These are phyloP conservation scores for Xenops minutus DNA, from an alignment of 2,797 vertebrate species.

Conservation along the genomic window DNA sequence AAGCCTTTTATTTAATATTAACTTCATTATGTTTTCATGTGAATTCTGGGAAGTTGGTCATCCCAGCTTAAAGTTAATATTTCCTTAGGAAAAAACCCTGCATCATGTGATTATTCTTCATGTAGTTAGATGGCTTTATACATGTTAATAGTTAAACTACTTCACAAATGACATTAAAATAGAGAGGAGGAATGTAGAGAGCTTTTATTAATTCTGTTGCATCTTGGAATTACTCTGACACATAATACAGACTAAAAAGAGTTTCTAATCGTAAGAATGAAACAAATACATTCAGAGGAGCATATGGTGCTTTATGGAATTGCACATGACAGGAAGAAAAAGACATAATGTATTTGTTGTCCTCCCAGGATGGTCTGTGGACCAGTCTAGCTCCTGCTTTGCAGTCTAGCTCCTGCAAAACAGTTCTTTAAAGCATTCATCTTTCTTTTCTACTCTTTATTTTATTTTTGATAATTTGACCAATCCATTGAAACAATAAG, in stretches of 20 bases:
- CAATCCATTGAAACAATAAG: neutral
- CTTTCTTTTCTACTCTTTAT: neutral
- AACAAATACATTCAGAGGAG: neutral
- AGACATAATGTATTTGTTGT: neutral
- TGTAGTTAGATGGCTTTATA: neutral
- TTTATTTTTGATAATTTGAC: neutral
- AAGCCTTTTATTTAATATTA: slow-evolving; percentile 81
- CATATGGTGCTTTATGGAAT: neutral
- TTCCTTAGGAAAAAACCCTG: slow-evolving; percentile 51
- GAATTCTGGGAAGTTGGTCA: slow-evolving; percentile 74
- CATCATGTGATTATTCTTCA: slow-evolving; percentile 55
- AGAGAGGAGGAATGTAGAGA: neutral
- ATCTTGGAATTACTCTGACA: neutral
- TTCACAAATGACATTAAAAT: neutral
- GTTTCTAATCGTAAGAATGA: neutral
- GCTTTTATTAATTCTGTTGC: neutral
- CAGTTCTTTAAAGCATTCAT: neutral
- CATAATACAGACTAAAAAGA: neutral
- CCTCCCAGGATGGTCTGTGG: neutral
- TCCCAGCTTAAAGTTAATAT: slow-evolving; percentile 72
- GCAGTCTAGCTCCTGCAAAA: neutral
- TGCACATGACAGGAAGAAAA: neutral
- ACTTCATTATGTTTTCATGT: slow-evolving; percentile 76
- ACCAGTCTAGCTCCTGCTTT: neutral
- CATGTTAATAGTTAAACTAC: slow-evolving; percentile 46